Evolutionary conservation across 2,888 invertebrate species (phyloP).

Genomic region (Andrena chrysosceles): DNA sequence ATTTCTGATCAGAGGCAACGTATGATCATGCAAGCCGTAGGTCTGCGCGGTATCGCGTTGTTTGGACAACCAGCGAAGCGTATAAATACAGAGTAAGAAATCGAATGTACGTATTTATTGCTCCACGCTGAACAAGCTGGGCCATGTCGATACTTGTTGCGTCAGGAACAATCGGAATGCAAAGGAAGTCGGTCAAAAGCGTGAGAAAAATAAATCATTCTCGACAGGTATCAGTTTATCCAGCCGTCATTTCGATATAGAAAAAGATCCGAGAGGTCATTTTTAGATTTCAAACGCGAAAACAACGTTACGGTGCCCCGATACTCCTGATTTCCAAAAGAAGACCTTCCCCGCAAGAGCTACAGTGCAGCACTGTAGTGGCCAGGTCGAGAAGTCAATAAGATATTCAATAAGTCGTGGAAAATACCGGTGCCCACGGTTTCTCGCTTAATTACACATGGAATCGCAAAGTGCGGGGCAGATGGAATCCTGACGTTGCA

Average conservation of each 20-base stretch:
- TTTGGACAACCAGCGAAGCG: neutral
- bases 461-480: neutral
- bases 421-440: neutral
- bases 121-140: constrained; percentile 5
- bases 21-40: neutral
- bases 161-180: too few relatives aligned
- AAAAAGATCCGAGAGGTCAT: too few relatives aligned
- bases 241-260: too few relatives aligned
- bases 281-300: too few relatives aligned
- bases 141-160: neutral
- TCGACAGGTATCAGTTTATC: too few relatives aligned
- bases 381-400: constrained; percentile 9
- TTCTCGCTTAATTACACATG: constrained; percentile 32
- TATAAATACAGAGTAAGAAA: constrained; percentile 19
- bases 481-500: constrained; percentile 42
- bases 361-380: neutral
- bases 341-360: neutral
- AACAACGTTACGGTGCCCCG: too few relatives aligned
- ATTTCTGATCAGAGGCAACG: constrained; percentile 4
- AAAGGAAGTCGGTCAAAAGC: too few relatives aligned
- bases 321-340: too few relatives aligned
- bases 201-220: too few relatives aligned
- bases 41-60: neutral
- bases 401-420: neutral
- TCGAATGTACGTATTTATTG: constrained; percentile 9